phyloP scores from a whole-genome alignment of 2,888 invertebrate species.

The Teleogryllus oceanicus region DNA sequence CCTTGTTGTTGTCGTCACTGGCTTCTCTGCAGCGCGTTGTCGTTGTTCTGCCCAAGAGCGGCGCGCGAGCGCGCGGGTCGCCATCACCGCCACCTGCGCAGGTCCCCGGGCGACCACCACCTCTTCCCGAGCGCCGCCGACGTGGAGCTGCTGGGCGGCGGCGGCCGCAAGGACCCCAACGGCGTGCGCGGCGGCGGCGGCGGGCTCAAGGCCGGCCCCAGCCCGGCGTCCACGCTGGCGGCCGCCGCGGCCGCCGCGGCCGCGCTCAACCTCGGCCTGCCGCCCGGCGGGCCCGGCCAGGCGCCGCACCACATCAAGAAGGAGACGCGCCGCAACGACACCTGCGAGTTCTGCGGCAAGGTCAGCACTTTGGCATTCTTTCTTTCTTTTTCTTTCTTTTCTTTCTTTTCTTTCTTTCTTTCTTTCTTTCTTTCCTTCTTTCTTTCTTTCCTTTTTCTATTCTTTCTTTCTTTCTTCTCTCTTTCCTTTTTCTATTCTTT shows the following conservation, averaged over 20 bases:
- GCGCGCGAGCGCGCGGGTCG: background rate
- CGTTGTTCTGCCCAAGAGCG: no score
- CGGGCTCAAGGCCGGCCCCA: conserved; percentile 62
- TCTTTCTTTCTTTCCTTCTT: no score
- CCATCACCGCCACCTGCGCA: conserved; percentile 34
- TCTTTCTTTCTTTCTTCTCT: no score
- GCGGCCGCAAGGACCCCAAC: conserved; percentile 25
- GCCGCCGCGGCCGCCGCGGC: conserved; percentile 43
- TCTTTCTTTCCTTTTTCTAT: no score
- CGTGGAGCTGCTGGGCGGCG: conserved; percentile 35
- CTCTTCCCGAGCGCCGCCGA: conserved; percentile 23
- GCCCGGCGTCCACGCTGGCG: conserved; percentile 54
- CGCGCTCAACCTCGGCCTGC: conserved; percentile 45
- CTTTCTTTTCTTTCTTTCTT: no score
- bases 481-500: no score
- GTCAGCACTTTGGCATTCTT: background rate
- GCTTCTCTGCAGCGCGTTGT: no score
- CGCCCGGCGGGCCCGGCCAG: conserved; percentile 38
- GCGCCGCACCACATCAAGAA: conserved; percentile 55
- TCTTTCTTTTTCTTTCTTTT: no score
- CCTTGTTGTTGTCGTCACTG: no score
- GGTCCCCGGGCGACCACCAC: background rate
- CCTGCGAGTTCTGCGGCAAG: conserved; percentile 94
- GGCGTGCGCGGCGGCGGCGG: conserved; percentile 47
- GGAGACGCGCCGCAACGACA: conserved; percentile 83